Percentiles rank a stretch among this genome's conserved stretches.
These are phyloP conservation scores for Enteromius argenteus DNA, from an alignment of 2,797 vertebrate genomes.

Conservation along the genomic window DNA sequence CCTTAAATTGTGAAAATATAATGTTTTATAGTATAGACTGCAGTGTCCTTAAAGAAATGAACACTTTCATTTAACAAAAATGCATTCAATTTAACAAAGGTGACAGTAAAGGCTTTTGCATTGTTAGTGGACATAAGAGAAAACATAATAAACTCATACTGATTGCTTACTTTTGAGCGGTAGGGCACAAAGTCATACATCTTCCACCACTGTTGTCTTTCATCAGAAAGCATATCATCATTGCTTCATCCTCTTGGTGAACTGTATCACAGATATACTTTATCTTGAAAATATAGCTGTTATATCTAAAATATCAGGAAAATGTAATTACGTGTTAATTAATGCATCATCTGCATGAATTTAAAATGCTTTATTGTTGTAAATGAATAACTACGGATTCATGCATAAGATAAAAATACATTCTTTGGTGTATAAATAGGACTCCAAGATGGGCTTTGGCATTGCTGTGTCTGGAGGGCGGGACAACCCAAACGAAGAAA, in stretches of 20 bases:
- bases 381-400: not conserved
- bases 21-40: too few species aligned
- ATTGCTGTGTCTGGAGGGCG: constrained; percentile 95
- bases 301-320: not conserved
- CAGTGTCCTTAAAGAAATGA: not conserved
- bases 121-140: not conserved
- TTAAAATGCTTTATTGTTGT: not conserved
- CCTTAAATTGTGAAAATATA: too few species aligned
- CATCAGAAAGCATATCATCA: not conserved
- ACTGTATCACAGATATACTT: not conserved
- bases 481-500: constrained; percentile 96
- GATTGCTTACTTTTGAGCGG: not conserved
- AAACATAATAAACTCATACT: not conserved
- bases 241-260: not conserved
- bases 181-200: not conserved
- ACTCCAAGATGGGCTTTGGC: constrained; percentile 96
- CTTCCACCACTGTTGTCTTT: not conserved
- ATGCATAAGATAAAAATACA: not conserved
- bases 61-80: not conserved
- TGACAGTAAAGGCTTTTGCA: not conserved
- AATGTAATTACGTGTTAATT: not conserved
- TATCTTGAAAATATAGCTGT: not conserved
- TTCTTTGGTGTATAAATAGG: constrained; percentile 71
- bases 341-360: not conserved
- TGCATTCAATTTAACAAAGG: not conserved